Percentiles rank a stretch among this genome's conserved stretches.
Conservation (phyloP, 2,113 vertebrate genomes). For the Pangasianodon hypophthalmus region DNA sequence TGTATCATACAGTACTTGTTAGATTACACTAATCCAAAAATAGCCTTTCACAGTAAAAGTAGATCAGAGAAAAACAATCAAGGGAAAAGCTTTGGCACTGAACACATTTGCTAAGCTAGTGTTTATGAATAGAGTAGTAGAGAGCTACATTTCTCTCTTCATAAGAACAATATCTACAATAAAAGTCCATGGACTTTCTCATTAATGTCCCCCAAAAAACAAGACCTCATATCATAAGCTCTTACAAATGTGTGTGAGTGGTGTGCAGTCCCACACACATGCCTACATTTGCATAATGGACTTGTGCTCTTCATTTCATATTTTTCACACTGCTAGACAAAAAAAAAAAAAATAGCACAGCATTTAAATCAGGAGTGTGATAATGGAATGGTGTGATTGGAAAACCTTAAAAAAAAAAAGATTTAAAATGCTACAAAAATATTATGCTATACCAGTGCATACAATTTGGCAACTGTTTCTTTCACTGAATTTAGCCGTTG, state of each 20-base stretch:
- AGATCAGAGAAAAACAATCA: background rate
- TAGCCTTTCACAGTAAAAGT: conserved; percentile 11
- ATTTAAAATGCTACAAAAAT: background rate
- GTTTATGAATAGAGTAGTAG: background rate
- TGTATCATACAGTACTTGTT: conserved; percentile 5
- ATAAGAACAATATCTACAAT: conserved; percentile 21
- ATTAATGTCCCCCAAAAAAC: background rate
- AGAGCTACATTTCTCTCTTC: conserved; percentile 6
- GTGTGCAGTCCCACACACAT: conserved; percentile 32
- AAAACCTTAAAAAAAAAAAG: background rate
- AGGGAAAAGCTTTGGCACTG: conserved; percentile 36
- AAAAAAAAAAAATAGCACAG: conserved; percentile 1
- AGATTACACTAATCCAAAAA: background rate
- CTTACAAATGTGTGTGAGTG: conserved; percentile 36
- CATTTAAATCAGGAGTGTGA: background rate
- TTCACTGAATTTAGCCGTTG: background rate
- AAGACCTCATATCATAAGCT: background rate
- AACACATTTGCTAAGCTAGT: conserved; percentile 29
- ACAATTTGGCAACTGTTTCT: background rate
- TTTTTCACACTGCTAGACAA: background rate
- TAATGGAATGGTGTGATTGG: background rate
- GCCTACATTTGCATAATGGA: conserved; percentile 38
- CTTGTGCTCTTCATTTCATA: conserved; percentile 54
- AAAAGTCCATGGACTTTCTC: background rate
- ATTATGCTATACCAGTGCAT: background rate